These are phyloP conservation scores for Sebastes fasciatus DNA, from an alignment of 2,113 vertebrate genomes.

Conservation along the genomic window DNA sequence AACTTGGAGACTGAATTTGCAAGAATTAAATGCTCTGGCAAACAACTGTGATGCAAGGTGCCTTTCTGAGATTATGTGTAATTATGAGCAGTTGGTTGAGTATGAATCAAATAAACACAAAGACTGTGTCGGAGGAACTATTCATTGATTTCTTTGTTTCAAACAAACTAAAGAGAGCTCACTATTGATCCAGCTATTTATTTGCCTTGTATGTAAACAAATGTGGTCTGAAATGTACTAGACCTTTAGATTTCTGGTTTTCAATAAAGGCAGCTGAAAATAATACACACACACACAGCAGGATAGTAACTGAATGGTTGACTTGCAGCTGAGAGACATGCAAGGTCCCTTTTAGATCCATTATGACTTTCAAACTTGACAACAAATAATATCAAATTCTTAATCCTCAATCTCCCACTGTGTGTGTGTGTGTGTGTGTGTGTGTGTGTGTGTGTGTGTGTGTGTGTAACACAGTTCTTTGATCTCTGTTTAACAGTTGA, in stretches of 20 bases:
- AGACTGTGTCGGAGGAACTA: too few species aligned
- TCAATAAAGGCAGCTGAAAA: not conserved
- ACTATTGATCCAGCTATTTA: not conserved
- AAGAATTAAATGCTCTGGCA: too few species aligned
- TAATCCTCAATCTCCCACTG: constrained; percentile 22
- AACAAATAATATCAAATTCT: constrained; percentile 27
- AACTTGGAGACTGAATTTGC: too few species aligned
- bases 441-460: not conserved
- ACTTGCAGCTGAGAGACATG: constrained; percentile 30
- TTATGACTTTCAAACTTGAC: constrained; percentile 42
- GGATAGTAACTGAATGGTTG: constrained; percentile 30
- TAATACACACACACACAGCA: constrained; percentile 15
- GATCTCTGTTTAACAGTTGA: constrained; percentile 44
- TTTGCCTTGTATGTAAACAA: not conserved
- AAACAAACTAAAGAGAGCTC: too few species aligned
- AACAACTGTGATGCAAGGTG: too few species aligned
- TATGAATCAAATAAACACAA: too few species aligned
- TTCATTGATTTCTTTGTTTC: too few species aligned
- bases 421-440: constrained; percentile 29
- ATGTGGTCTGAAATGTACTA: not conserved
- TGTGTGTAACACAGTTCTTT: constrained; percentile 18
- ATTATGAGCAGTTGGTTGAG: too few species aligned
- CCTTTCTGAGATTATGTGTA: too few species aligned
- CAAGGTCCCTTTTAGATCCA: constrained; percentile 33
- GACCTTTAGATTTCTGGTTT: not conserved